These are phyloP conservation scores for Desmodus rotundus DNA, from an alignment of 2,113 vertebrate species.

Conservation along the genomic window DNA sequence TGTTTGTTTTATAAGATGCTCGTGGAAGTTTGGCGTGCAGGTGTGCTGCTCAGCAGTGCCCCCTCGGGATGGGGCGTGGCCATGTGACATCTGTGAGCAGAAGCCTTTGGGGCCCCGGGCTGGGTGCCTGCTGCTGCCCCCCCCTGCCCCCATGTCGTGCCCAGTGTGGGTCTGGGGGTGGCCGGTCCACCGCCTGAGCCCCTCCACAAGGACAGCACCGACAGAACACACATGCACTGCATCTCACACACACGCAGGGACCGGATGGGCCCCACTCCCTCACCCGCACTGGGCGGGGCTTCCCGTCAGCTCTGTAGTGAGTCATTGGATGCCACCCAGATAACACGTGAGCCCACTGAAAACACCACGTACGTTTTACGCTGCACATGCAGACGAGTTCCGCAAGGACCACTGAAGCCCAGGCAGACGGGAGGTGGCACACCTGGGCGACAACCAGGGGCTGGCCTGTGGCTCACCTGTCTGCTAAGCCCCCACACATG, in stretches of 20 bases:
- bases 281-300: fast-evolving
- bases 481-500: neutral
- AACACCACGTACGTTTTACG: too few species aligned
- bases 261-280: too few species aligned
- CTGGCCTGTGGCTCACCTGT: neutral
- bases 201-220: neutral
- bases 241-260: neutral
- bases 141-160: too few species aligned
- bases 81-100: neutral
- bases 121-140: neutral
- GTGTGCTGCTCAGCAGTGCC: too few species aligned
- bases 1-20: neutral
- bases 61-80: neutral
- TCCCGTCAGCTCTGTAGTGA: neutral
- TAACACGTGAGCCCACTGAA: neutral
- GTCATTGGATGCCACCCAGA: neutral
- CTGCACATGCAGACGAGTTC: too few species aligned
- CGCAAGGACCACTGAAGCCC: neutral
- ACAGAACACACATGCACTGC: neutral
- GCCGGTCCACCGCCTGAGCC: neutral
- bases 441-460: neutral
- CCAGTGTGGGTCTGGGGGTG: neutral
- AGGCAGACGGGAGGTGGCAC: too few species aligned
- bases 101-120: neutral
- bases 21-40: neutral